phyloP scores from a whole-genome alignment of 2,797 vertebrate species.

The Xerus rutilus region DNA sequence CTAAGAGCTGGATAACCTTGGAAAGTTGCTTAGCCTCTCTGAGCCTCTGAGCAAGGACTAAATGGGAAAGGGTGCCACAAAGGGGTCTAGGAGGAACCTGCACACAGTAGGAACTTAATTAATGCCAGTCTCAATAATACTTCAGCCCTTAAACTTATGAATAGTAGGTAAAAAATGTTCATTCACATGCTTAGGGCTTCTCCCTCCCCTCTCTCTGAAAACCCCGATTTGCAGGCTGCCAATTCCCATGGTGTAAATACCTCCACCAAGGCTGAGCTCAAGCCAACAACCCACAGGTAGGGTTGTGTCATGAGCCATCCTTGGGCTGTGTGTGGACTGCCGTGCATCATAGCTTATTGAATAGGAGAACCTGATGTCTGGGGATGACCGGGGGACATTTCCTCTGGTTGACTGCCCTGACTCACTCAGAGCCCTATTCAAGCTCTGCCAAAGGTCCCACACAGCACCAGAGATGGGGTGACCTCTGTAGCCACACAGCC shows the following conservation, averaged over 20 bases:
- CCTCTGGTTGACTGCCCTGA: no score
- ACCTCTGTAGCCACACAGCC: no score
- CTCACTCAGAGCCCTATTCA: no score
- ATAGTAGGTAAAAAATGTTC: neutral
- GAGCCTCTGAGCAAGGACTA: neutral
- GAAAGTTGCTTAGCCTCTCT: neutral
- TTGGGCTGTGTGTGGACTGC: no score
- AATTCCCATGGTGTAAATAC: neutral
- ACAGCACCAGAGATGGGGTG: no score
- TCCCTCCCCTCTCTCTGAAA: neutral
- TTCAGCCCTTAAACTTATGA: neutral
- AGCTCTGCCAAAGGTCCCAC: no score
- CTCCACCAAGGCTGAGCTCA: accelerated
- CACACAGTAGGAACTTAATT: neutral
- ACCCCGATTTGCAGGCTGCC: neutral
- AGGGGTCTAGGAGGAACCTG: neutral
- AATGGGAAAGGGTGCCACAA: accelerated
- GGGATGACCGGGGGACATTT: no score
- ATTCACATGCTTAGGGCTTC: accelerated
- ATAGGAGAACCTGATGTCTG: no score
- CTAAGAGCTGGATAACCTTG: neutral
- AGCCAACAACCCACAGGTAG: neutral
- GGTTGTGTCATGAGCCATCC: no score
- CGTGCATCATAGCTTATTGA: no score
- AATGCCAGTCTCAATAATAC: neutral